Conservation (phyloP, 2,888 invertebrate genomes). For the Xanthia togata region DNA sequence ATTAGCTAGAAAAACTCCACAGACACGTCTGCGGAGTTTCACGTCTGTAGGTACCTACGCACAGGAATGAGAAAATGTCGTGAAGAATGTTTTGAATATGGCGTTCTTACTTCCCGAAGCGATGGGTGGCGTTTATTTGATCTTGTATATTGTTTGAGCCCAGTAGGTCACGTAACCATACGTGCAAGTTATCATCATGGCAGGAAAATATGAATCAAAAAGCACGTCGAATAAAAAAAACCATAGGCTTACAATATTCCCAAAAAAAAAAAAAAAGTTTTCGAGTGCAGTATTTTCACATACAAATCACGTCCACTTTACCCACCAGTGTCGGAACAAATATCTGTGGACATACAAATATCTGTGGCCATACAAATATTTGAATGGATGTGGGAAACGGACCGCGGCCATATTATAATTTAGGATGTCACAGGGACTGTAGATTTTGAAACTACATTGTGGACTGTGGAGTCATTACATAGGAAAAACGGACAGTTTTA, state of each 20-base stretch:
- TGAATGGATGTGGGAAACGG: slow-evolving; percentile 22
- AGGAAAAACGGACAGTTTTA: background rate
- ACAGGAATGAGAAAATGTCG: too few relatives aligned
- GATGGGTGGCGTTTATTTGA: too few relatives aligned
- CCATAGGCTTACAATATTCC: background rate
- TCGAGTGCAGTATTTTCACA: background rate
- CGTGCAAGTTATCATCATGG: too few relatives aligned
- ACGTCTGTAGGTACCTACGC: too few relatives aligned
- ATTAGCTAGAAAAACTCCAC: too few relatives aligned
- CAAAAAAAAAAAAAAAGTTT: background rate
- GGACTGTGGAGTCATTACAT: background rate
- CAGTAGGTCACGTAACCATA: too few relatives aligned
- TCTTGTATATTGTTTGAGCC: too few relatives aligned
- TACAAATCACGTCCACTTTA: slow-evolving; percentile 22
- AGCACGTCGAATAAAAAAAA: background rate
- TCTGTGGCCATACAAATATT: slow-evolving; percentile 23
- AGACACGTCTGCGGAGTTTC: too few relatives aligned
- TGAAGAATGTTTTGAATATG: too few relatives aligned
- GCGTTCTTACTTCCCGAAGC: too few relatives aligned
- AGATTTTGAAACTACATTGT: background rate
- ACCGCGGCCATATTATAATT: background rate
- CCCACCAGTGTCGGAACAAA: slow-evolving; percentile 11
- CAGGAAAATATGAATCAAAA: background rate
- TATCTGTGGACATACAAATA: slow-evolving; percentile 3
- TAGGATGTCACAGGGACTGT: background rate